Conservation (phyloP, 2,113 vertebrate species). For the Cyanocitta stelleri region DNA sequence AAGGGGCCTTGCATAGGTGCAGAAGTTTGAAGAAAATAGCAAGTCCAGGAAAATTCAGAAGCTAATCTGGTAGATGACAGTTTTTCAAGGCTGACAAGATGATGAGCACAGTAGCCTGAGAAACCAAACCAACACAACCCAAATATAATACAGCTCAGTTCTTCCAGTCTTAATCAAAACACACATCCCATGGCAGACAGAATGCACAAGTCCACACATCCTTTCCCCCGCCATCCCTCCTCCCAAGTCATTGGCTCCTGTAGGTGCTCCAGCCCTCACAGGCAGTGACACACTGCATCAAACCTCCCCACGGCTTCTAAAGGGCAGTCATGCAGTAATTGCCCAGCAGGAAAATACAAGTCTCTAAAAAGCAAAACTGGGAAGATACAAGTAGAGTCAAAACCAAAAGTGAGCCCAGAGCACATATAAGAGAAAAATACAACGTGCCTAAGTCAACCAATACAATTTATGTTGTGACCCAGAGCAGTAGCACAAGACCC, state of each 20-base stretch:
- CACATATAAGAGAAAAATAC: background rate
- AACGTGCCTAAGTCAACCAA: background rate
- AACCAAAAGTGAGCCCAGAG: background rate
- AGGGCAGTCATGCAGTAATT: background rate
- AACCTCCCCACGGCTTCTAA: background rate
- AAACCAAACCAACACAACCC: background rate
- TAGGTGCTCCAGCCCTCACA: background rate
- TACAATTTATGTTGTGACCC: conserved; percentile 33
- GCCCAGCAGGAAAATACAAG: background rate
- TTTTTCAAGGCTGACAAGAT: background rate
- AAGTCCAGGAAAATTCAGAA: background rate
- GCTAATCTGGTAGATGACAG: background rate
- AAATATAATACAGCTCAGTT: background rate
- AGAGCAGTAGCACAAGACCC: background rate
- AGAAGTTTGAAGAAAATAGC: background rate
- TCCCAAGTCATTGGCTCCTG: background rate
- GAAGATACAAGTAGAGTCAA: background rate
- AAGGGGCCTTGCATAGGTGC: background rate
- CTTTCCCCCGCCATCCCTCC: background rate
- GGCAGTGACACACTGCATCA: background rate
- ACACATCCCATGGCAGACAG: background rate
- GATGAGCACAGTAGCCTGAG: background rate
- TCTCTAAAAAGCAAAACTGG: background rate
- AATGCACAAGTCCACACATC: background rate
- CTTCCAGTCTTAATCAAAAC: background rate